phyloP scores from a whole-genome alignment of 2,113 vertebrate genomes.

The Cairina moschata region DNA sequence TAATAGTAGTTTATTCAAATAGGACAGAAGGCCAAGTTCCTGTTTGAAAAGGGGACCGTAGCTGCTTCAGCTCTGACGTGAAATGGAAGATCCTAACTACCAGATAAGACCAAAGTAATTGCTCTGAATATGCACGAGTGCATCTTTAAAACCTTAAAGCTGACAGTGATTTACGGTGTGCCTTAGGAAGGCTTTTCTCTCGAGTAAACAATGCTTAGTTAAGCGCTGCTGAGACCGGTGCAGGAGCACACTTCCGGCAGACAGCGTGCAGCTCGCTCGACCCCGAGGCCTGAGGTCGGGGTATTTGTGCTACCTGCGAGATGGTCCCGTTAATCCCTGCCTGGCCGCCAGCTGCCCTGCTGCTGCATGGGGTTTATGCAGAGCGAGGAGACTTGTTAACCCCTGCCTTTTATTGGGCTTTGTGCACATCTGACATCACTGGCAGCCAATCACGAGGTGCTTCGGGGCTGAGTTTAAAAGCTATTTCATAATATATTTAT shows the following conservation, averaged over 20 bases:
- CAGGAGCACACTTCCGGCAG: neutral
- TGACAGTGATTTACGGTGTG: neutral
- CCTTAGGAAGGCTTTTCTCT: neutral
- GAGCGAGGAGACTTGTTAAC: neutral
- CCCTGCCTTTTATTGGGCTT: neutral
- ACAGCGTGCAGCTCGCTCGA: neutral
- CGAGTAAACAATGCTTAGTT: neutral
- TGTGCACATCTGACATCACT: conserved; percentile 7
- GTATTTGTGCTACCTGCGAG: neutral
- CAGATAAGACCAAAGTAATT: neutral
- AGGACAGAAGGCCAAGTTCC: neutral
- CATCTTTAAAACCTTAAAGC: neutral
- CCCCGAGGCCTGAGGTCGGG: neutral
- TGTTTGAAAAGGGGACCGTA: neutral
- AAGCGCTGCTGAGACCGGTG: neutral
- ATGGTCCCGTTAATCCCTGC: neutral
- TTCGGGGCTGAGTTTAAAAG: neutral
- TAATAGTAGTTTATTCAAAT: neutral
- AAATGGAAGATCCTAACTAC: neutral
- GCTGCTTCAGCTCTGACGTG: neutral
- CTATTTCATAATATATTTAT: conserved; percentile 52
- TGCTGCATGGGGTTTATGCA: fast-evolving
- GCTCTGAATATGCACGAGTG: neutral
- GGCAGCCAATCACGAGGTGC: neutral
- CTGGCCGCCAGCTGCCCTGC: neutral